Percentiles rank a stretch among this genome's conserved stretches.
phyloP scores from a whole-genome alignment of 2,888 invertebrate genomes.

The Noctua janthe region DNA sequence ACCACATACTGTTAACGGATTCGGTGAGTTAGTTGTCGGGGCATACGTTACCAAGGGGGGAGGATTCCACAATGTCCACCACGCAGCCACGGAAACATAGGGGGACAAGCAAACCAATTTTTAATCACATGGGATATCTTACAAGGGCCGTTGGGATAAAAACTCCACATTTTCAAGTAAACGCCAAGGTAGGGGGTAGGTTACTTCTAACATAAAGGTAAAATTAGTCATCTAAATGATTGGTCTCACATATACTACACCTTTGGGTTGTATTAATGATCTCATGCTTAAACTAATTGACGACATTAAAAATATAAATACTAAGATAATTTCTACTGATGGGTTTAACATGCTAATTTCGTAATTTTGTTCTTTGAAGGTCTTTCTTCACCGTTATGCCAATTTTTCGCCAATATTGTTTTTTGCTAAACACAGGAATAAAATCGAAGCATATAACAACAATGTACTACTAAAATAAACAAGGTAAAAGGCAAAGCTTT shows the following conservation, averaged over 20 bases:
- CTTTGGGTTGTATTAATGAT: constrained; percentile 84
- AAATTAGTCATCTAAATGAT: constrained; percentile 76
- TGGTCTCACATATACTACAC: constrained; percentile 81
- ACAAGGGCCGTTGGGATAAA: constrained; percentile 72
- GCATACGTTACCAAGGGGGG: constrained; percentile 84
- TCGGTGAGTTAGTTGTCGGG: constrained; percentile 82
- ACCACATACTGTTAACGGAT: constrained; percentile 97
- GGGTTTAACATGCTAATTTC: constrained; percentile 48
- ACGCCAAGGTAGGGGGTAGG: constrained; percentile 89
- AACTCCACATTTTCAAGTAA: constrained; percentile 70
- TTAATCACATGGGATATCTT: constrained; percentile 80
- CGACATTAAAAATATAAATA: constrained; percentile 71
- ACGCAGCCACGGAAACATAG: constrained; percentile 87
- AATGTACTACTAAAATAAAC: constrained; percentile 49
- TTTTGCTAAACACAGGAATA: constrained; percentile 26
- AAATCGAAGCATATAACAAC: constrained; percentile 61
- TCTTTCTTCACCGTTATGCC: background rate
- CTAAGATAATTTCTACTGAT: constrained; percentile 54
- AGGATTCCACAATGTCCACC: constrained; percentile 80
- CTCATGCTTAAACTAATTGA: constrained; percentile 77
- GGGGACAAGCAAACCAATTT: constrained; percentile 88
- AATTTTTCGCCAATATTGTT: constrained; percentile 9
- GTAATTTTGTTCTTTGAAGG: constrained; percentile 33
- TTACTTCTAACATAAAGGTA: constrained; percentile 76
- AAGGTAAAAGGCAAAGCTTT: constrained; percentile 61